Evolutionary conservation across 2,888 invertebrate genomes (phyloP), one percentile per base, ranked within the genome.

Genomic region (Clepsis dumicolana): DNA sequence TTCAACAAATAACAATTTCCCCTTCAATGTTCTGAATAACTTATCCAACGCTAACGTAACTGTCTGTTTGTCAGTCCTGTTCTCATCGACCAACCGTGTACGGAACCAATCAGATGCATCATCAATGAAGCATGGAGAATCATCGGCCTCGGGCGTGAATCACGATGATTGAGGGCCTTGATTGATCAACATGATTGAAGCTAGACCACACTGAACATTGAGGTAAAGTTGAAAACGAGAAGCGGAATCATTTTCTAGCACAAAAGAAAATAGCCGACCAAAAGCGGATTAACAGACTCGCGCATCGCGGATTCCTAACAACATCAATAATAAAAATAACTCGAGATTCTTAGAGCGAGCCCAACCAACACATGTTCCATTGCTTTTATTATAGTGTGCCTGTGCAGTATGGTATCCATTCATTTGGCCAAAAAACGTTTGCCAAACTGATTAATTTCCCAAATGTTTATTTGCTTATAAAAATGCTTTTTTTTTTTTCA

Each of bases 21-120:
- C 3, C 7, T 29, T 29, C 29, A 29, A 29, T 29, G 29, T 29
- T 29, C 29, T 29, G 29, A 29, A 7, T 7, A 29, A 4, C 7
- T 29, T 35, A 35, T 14, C 35, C 27, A 53, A 25, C 32, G 25
- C 4, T 24, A 61, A 21, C 21, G n/a, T 64, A 54, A 64, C 64
- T 25, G 18, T 25, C 27, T 64, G 41, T 21, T 64, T 25, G 32
- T 44, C 56, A 54, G 21, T 48, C 62, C 35, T 21, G 18, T 54
- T 48, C 54, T 32, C 27, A 14, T 16, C 48, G 48, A 59, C 24
- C 24, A 27, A 4, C 41, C 16, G 50, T n/a, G 16, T 50, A 35
- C 50, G 29, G 38, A 50, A 21, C 14, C 57, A 52, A 59, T 65
- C 48, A 38, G 57, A 27, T 56, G 59, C 57, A 65, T 59, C 65